Evolutionary conservation across 2,888 invertebrate species (phyloP).

Genomic region (Hydrotaea diabolus): DNA sequence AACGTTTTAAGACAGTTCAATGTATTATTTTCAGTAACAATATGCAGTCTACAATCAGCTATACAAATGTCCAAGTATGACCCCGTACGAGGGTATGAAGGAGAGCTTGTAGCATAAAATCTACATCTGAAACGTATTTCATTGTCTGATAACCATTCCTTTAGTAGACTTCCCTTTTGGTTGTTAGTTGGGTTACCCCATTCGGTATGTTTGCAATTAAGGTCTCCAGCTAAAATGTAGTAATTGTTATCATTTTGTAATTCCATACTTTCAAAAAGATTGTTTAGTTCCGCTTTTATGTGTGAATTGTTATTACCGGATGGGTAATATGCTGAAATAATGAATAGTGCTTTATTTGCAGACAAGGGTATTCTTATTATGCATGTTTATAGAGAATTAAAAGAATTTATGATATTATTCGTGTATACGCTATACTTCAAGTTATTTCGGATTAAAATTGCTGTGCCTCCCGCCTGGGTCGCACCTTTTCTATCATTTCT

Average conservation of each 20-base stretch:
- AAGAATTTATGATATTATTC: constrained; percentile 10
- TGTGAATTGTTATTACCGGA: constrained; percentile 28
- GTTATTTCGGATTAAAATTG: constrained; percentile 6
- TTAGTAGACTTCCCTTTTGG: neutral
- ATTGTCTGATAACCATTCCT: neutral
- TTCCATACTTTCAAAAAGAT: constrained; percentile 21
- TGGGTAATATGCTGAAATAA: constrained; percentile 35
- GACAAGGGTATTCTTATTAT: constrained; percentile 6
- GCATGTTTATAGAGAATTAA: constrained; percentile 8
- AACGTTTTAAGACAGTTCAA: neutral
- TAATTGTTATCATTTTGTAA: constrained; percentile 33
- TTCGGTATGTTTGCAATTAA: constrained; percentile 34
- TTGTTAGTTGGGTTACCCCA: constrained; percentile 25
- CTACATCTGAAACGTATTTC: neutral
- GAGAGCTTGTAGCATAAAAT: neutral
- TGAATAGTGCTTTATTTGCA: constrained; percentile 9
- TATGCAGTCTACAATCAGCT: neutral
- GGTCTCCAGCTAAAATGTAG: constrained; percentile 33
- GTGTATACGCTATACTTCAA: constrained; percentile 3
- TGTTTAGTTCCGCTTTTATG: neutral
- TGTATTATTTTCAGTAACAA: neutral
- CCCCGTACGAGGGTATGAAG: neutral
- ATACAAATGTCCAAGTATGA: neutral
- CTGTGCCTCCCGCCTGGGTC: constrained; percentile 4
- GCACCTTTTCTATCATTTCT: neutral